Evolutionary conservation across 2,113 vertebrate genomes (phyloP).

Genomic region (Odontesthes bonariensis): DNA sequence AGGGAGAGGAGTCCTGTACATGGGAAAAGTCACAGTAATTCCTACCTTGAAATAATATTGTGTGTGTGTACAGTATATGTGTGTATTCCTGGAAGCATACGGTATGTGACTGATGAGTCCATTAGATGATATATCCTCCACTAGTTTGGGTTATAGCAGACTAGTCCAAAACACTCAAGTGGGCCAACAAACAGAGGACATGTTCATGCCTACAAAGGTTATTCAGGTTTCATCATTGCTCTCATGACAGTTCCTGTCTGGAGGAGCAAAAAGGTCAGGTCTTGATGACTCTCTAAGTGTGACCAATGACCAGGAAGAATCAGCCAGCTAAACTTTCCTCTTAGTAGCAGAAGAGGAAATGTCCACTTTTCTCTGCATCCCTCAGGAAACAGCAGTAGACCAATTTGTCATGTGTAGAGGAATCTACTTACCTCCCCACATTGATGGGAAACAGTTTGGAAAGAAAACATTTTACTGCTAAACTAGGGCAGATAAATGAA

Average conservation of each 20-base stretch:
- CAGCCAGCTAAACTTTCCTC: conserved; percentile 20
- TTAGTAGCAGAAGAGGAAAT: conserved; percentile 25
- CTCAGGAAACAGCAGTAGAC: conserved; percentile 27
- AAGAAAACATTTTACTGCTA: conserved; percentile 15
- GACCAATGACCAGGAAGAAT: conserved; percentile 34
- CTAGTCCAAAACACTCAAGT: conserved; percentile 14
- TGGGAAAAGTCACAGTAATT: conserved; percentile 26
- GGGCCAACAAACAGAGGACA: not conserved
- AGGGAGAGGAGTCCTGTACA: conserved; percentile 23
- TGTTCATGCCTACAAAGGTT: conserved; percentile 28
- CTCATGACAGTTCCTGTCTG: conserved; percentile 14
- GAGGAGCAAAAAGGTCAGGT: conserved; percentile 21
- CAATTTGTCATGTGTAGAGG: conserved; percentile 33
- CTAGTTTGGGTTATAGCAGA: not conserved
- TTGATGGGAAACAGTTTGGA: conserved; percentile 21
- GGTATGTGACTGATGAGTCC: not conserved
- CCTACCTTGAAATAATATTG: conserved; percentile 3
- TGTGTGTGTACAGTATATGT: not conserved
- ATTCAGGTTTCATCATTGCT: conserved; percentile 24
- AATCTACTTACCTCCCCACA: conserved; percentile 8
- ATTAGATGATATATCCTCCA: not conserved
- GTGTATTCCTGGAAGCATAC: not conserved
- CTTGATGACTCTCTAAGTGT: conserved; percentile 25
- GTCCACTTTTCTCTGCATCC: conserved; percentile 27
- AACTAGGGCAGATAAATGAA: conserved; percentile 22